Conservation (phyloP, 2,113 vertebrate genomes). For the Morone chrysops region DNA sequence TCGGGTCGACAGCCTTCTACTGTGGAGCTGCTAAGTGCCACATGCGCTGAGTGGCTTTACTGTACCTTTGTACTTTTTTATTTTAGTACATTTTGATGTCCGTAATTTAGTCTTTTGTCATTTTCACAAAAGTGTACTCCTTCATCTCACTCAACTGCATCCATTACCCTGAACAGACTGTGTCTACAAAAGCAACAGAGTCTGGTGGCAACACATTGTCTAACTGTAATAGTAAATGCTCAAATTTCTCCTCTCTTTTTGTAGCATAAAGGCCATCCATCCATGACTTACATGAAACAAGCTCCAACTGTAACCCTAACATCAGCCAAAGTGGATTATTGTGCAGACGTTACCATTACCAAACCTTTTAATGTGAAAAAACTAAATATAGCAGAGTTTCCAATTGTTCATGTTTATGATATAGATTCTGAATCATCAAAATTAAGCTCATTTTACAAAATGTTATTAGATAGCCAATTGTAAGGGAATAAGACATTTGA, state of each 20-base stretch:
- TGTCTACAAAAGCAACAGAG: neutral
- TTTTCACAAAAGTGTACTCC: neutral
- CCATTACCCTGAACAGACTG: neutral
- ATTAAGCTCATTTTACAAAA: neutral
- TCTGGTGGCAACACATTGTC: neutral
- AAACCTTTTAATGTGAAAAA: neutral
- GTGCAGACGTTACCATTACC: neutral
- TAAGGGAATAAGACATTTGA: too few relatives aligned
- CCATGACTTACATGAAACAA: neutral
- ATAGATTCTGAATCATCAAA: too few relatives aligned
- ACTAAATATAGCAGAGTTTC: too few relatives aligned
- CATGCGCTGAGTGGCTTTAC: slow-evolving; percentile 1
- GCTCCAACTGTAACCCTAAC: neutral
- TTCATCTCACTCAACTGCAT: neutral
- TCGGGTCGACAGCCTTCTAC: slow-evolving; percentile 27
- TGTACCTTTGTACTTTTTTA: slow-evolving; percentile 3
- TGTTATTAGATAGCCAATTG: neutral
- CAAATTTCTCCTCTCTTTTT: neutral
- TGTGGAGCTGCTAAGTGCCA: slow-evolving; percentile 17
- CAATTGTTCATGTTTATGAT: too few relatives aligned
- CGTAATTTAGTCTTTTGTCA: slow-evolving; percentile 3
- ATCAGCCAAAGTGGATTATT: neutral
- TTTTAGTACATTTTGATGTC: slow-evolving; percentile 22
- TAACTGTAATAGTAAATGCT: neutral
- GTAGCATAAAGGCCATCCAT: neutral